Conservation (phyloP, 2,113 vertebrate genomes). For the Bos indicus region DNA sequence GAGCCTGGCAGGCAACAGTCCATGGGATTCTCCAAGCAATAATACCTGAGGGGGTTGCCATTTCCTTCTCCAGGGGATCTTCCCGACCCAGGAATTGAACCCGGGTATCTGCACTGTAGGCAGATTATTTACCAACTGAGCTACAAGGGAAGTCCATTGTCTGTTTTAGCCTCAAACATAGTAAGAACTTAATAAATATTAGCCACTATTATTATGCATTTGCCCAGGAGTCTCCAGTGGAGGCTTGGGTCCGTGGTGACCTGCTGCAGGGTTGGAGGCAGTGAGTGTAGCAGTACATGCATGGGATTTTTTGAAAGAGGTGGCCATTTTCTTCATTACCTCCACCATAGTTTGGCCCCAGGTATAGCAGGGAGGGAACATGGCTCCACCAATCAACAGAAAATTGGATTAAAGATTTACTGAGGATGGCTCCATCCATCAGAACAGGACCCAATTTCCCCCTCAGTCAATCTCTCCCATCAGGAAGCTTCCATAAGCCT, state of each 20-base stretch:
- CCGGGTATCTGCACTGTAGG: background rate
- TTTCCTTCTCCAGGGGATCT: background rate
- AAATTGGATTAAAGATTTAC: background rate
- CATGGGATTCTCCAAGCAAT: background rate
- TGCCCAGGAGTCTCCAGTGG: background rate
- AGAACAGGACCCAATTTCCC: background rate
- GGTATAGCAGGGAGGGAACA: background rate
- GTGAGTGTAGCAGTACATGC: background rate
- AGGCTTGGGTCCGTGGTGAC: fast-evolving
- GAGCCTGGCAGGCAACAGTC: background rate
- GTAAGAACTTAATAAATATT: background rate
- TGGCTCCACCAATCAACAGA: background rate
- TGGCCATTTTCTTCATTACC: background rate
- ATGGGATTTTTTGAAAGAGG: background rate
- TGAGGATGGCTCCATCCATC: background rate
- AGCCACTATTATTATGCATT: background rate
- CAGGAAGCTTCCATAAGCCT: background rate
- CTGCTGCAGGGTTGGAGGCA: background rate
- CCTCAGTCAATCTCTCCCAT: background rate
- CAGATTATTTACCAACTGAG: background rate
- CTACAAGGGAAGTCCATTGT: background rate
- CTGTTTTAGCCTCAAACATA: background rate
- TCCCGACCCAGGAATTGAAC: background rate
- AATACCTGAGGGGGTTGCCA: background rate
- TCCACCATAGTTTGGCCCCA: background rate